These are phyloP conservation scores for Andrena hattorfiana DNA, from an alignment of 2,888 invertebrate species.

Conservation along the genomic window DNA sequence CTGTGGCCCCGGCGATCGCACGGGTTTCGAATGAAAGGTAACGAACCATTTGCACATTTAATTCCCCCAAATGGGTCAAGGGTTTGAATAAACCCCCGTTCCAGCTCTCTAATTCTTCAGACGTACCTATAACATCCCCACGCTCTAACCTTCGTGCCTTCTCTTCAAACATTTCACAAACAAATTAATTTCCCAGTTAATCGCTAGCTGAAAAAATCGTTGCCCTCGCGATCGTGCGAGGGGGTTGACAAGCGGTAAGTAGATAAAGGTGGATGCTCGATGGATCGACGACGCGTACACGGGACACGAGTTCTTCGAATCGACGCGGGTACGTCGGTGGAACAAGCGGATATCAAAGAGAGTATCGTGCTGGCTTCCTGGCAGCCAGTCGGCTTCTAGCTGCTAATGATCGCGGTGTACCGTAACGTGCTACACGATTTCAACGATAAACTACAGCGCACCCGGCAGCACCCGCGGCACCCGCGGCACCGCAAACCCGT, in stretches of 20 bases:
- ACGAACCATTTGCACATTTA: constrained; percentile 7
- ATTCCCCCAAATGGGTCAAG: background rate
- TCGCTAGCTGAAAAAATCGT: background rate
- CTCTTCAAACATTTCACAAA: background rate
- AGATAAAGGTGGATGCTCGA: background rate
- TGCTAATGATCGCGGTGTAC: constrained; percentile 77
- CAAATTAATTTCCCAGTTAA: background rate
- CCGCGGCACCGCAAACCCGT: constrained; percentile 72
- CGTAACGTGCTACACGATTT: constrained; percentile 76
- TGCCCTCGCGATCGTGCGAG: background rate
- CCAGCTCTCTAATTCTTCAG: background rate
- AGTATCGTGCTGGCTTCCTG: constrained; percentile 70
- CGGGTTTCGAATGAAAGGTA: background rate
- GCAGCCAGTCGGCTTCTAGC: constrained; percentile 71
- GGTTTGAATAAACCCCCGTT: background rate
- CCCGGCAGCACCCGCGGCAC: constrained; percentile 68
- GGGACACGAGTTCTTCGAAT: constrained; percentile 69
- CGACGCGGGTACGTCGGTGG: constrained; percentile 58
- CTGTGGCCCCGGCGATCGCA: background rate
- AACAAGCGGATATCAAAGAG: constrained; percentile 70
- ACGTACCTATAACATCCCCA: background rate
- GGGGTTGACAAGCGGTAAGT: constrained; percentile 9
- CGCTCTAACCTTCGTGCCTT: no score
- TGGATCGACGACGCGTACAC: constrained; percentile 9
- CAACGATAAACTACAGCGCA: constrained; percentile 72